phyloP scores from a whole-genome alignment of 2,797 vertebrate genomes.

The Orientallactaga sibirica region DNA sequence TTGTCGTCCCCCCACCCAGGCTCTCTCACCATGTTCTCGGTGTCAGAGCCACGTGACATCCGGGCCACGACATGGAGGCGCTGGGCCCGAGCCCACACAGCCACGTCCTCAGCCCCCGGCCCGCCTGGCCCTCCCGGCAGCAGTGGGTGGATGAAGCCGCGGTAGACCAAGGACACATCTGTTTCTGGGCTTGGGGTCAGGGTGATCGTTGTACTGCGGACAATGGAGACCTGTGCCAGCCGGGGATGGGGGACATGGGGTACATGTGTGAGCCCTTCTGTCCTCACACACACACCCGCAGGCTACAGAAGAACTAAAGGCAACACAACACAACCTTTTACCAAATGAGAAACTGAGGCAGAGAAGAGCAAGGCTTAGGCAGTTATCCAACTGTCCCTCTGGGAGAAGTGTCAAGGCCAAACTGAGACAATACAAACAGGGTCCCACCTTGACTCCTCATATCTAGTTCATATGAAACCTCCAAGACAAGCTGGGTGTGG shows the following conservation, averaged over 20 bases:
- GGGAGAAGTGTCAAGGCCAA: not conserved
- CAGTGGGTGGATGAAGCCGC: slow-evolving; percentile 94
- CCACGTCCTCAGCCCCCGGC: slow-evolving; percentile 89
- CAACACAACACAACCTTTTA: not conserved
- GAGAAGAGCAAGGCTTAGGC: not conserved
- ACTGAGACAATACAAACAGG: not conserved
- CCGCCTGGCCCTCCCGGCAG: slow-evolving; percentile 89
- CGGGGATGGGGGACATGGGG: accelerated
- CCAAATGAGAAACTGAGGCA: not conserved
- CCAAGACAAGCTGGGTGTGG: not conserved
- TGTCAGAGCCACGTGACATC: slow-evolving; percentile 91
- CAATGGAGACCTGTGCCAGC: slow-evolving; percentile 92
- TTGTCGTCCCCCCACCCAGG: not conserved
- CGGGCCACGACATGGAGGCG: slow-evolving; percentile 93
- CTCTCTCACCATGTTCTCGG: slow-evolving; percentile 91
- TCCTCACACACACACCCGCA: not conserved
- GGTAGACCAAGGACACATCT: slow-evolving; percentile 95
- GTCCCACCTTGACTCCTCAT: not conserved
- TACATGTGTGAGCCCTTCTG: not conserved
- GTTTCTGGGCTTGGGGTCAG: slow-evolving; percentile 94
- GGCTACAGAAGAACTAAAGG: not conserved
- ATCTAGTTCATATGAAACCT: not conserved
- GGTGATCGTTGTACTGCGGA: slow-evolving; percentile 94
- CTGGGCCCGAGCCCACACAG: slow-evolving; percentile 95
- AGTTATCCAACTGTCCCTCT: not conserved